Percentiles rank a stretch among this genome's conserved stretches.
Conservation (phyloP, 2,888 invertebrate genomes). For the Celastrina argiolus region DNA sequence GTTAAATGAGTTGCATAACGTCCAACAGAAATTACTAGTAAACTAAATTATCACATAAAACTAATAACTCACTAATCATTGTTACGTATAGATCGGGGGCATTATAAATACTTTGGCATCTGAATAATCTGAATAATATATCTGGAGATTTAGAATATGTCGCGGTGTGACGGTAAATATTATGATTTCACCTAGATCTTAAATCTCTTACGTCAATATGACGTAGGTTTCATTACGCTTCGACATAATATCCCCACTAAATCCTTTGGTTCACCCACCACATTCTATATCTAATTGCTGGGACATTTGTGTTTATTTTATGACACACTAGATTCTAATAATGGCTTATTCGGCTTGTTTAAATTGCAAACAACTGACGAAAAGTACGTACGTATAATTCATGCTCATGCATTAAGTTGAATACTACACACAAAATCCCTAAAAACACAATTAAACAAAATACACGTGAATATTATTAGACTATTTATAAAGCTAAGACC, state of each 20-base stretch:
- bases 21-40: background rate
- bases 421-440: background rate
- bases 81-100: conserved; percentile 19
- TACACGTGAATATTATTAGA: background rate
- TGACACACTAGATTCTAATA: background rate
- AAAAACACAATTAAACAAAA: background rate
- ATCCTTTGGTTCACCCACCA: conserved; percentile 41
- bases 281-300: conserved; percentile 46
- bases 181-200: conserved; percentile 71
- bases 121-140: conserved; percentile 38
- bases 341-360: background rate
- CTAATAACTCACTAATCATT: conserved; percentile 17
- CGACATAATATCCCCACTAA: conserved; percentile 44
- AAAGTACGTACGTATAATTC: background rate
- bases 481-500: background rate
- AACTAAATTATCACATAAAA: conserved; percentile 3
- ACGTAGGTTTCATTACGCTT: conserved; percentile 71
- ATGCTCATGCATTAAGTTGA: background rate
- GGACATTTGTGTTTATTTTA: conserved; percentile 51
- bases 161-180: conserved; percentile 66
- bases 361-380: background rate
- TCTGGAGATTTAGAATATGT: conserved; percentile 54
- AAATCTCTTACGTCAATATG: conserved; percentile 74
- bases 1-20: conserved; percentile 5
- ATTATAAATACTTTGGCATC: conserved; percentile 19